A percentile compares a stretch with the other conserved stretches of the same genome.
Evolutionary conservation across 2,888 invertebrate genomes (phyloP).

Genomic region (Zonitis immaculata): DNA sequence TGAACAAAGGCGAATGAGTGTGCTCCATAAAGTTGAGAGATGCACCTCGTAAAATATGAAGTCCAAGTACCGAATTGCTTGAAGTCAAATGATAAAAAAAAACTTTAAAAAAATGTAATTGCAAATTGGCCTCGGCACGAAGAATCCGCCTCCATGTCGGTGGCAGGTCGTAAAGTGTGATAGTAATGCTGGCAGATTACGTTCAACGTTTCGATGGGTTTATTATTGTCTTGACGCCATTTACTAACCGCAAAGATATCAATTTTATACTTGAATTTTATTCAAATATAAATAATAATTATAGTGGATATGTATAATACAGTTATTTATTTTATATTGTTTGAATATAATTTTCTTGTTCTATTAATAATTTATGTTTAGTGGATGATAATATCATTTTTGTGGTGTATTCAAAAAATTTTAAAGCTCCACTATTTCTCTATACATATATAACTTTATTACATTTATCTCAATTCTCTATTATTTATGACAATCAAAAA

Average conservation of each 20-base stretch:
- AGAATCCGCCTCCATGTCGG: conserved; percentile 23
- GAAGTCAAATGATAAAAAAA: conserved; percentile 32
- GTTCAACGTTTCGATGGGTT: conserved; percentile 33
- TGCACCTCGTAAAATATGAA: conserved; percentile 43
- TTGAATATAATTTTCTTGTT: neutral
- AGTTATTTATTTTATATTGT: neutral
- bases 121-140: conserved; percentile 36
- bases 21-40: conserved; percentile 40
- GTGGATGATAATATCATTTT: neutral
- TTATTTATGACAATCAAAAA: conserved; percentile 16
- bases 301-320: no score
- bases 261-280: neutral
- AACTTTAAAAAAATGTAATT: conserved; percentile 35
- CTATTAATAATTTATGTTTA: neutral
- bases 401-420: neutral
- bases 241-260: neutral
- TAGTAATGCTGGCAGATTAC: conserved; percentile 35
- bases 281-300: neutral
- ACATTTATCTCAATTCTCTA: conserved; percentile 2
- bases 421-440: neutral
- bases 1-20: conserved; percentile 35
- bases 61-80: conserved; percentile 36
- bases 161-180: conserved; percentile 37
- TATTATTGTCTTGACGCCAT: conserved; percentile 29
- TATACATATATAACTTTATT: neutral